Evolutionary conservation across 92 coral and sea anemone genomes (phyloP).

Genomic region (Bergia sp.): DNA sequence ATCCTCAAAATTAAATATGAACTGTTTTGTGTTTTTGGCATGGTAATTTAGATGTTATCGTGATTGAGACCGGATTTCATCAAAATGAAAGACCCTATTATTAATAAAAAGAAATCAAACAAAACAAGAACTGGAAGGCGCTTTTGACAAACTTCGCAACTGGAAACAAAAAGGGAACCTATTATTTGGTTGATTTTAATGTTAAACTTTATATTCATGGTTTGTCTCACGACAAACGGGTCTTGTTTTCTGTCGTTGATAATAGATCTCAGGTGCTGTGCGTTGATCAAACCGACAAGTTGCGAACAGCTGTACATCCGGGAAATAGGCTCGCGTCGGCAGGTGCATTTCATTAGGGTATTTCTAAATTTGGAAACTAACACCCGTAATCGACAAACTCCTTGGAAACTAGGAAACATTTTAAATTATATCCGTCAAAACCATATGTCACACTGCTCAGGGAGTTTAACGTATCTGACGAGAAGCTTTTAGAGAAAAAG

Average conservation of each 20-base stretch:
- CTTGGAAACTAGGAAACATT: conserved; percentile 34
- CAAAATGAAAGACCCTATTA: conserved; percentile 39
- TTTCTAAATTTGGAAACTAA: conserved; percentile 42
- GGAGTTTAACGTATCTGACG: conserved; percentile 14
- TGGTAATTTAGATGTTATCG: conserved; percentile 45
- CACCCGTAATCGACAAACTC: conserved; percentile 39
- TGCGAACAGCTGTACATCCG: conserved; percentile 74
- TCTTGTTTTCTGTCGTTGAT: conserved; percentile 21
- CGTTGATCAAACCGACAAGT: conserved; percentile 42
- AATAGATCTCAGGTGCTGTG: conserved; percentile 59
- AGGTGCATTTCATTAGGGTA: conserved; percentile 58
- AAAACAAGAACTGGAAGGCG: neutral
- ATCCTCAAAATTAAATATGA: conserved; percentile 19
- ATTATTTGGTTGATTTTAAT: conserved; percentile 3
- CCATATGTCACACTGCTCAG: conserved; percentile 13
- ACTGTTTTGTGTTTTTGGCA: conserved; percentile 45
- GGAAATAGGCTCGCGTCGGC: conserved; percentile 48
- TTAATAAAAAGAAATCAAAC: conserved; percentile 9
- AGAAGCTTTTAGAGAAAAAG: neutral
- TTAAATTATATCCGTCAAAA: conserved; percentile 32
- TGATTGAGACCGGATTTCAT: conserved; percentile 40
- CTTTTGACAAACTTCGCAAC: neutral
- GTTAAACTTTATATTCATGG: neutral
- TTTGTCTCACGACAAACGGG: conserved; percentile 34
- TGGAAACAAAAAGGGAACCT: neutral